A percentile compares a stretch with the other conserved stretches of the same genome.
These are phyloP conservation scores for Sphaeramia orbicularis DNA, from an alignment of 2,797 vertebrate species.

Conservation along the genomic window DNA sequence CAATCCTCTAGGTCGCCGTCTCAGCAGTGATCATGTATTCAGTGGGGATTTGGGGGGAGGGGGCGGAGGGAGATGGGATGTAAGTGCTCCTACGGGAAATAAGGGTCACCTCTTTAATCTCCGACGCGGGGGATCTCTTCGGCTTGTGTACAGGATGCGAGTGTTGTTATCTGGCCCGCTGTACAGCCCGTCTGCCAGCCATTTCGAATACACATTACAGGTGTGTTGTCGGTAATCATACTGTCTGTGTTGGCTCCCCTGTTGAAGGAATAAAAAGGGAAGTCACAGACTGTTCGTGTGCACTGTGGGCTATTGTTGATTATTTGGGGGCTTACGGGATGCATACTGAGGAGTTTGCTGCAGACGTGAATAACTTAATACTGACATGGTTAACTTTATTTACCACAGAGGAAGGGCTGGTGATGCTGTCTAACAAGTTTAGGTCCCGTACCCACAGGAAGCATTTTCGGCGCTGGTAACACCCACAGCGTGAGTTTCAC, in stretches of 20 bases:
- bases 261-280: conserved; percentile 52
- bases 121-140: conserved; percentile 46
- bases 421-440: too few relatives aligned
- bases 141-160: conserved; percentile 35
- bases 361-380: conserved; percentile 1
- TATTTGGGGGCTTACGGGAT: conserved; percentile 31
- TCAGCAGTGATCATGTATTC: conserved; percentile 76
- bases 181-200: conserved; percentile 15
- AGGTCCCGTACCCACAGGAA: too few relatives aligned
- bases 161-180: conserved; percentile 44
- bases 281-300: conserved; percentile 25
- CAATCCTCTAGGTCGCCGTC: conserved; percentile 65
- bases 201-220: conserved; percentile 47
- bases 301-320: conserved; percentile 21
- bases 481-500: too few relatives aligned
- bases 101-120: conserved; percentile 82
- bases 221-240: conserved; percentile 45
- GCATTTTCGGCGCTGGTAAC: too few relatives aligned
- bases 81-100: conserved; percentile 78
- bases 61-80: conserved; percentile 41
- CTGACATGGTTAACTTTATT: too few relatives aligned
- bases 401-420: too few relatives aligned
- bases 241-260: conserved; percentile 24
- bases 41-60: conserved; percentile 67
- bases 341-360: too few relatives aligned